A percentile compares a stretch with the other conserved stretches of the same genome.
These are phyloP conservation scores for Drosophila cognata DNA, from an alignment of 2,888 invertebrate species.

Conservation along the genomic window DNA sequence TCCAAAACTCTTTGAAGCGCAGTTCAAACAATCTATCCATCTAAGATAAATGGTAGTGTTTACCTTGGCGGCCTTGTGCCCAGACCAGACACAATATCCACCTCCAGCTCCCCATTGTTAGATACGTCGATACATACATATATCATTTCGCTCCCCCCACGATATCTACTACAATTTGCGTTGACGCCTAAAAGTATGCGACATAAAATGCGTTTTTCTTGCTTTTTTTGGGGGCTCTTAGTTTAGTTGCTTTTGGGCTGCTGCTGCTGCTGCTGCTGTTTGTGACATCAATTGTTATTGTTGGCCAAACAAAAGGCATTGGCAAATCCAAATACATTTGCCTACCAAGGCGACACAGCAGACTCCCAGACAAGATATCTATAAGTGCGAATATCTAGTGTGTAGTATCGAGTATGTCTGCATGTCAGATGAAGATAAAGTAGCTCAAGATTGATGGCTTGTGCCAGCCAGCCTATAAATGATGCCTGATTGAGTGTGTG, in stretches of 20 bases:
- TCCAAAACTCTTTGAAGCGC: slow-evolving; percentile 15
- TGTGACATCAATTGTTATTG: slow-evolving; percentile 80
- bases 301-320: slow-evolving; percentile 70
- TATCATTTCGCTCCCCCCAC: slow-evolving; percentile 37
- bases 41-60: slow-evolving; percentile 30
- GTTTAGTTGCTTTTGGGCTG: slow-evolving; percentile 41
- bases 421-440: slow-evolving; percentile 68
- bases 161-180: slow-evolving; percentile 34
- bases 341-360: slow-evolving; percentile 39
- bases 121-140: slow-evolving; percentile 25
- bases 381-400: slow-evolving; percentile 32
- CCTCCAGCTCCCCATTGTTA: background rate
- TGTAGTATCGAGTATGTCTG: slow-evolving; percentile 53
- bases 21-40: slow-evolving; percentile 29
- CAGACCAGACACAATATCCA: slow-evolving; percentile 14
- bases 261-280: slow-evolving; percentile 39
- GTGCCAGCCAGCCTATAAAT: slow-evolving; percentile 50
- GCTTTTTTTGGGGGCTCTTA: slow-evolving; percentile 34
- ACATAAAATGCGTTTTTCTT: slow-evolving; percentile 42
- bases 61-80: slow-evolving; percentile 40
- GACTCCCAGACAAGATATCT: slow-evolving; percentile 38
- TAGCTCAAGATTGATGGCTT: slow-evolving; percentile 79
- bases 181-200: slow-evolving; percentile 70
- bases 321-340: slow-evolving; percentile 73
- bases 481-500: slow-evolving; percentile 76